These are phyloP conservation scores for Sepiola atlantica DNA, from an alignment of 2,888 invertebrate genomes.

Conservation along the genomic window DNA sequence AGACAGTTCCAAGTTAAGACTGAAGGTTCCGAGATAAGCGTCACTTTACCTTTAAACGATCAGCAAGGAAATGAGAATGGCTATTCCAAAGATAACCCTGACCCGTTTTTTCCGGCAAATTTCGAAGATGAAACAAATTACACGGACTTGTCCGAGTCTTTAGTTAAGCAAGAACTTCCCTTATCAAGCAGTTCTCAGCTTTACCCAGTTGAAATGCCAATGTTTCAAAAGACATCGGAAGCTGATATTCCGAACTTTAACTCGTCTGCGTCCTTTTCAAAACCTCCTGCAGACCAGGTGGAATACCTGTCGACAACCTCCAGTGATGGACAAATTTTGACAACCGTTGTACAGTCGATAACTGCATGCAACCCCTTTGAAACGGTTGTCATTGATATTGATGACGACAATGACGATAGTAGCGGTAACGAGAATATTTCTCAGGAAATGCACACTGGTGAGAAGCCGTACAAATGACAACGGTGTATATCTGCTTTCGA, in stretches of 20 bases:
- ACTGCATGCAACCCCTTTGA: not conserved
- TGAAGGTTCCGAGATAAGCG: not conserved
- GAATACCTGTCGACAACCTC: not conserved
- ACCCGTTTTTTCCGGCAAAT: not conserved
- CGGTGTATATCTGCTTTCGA: not conserved
- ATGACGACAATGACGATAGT: not conserved
- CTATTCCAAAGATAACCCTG: not conserved
- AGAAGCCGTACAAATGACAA: not conserved
- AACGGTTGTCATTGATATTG: not conserved
- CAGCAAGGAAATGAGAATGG: not conserved
- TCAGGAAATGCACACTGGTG: conserved; percentile 72
- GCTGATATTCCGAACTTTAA: not conserved
- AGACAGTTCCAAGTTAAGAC: not conserved
- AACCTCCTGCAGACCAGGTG: not conserved
- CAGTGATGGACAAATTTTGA: not conserved
- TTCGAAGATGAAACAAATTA: not conserved
- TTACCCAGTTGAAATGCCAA: not conserved
- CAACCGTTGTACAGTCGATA: not conserved
- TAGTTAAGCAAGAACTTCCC: not conserved
- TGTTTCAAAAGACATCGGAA: not conserved
- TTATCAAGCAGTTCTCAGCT: not conserved
- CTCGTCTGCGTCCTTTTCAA: not conserved
- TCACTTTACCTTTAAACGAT: not conserved
- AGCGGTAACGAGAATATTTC: not conserved
- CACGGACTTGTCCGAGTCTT: not conserved